Evolutionary conservation across 23 tunicate genomes (phyloP), one percentile per base, ranked within the genome.

Genomic region (Diplosoma virens): DNA sequence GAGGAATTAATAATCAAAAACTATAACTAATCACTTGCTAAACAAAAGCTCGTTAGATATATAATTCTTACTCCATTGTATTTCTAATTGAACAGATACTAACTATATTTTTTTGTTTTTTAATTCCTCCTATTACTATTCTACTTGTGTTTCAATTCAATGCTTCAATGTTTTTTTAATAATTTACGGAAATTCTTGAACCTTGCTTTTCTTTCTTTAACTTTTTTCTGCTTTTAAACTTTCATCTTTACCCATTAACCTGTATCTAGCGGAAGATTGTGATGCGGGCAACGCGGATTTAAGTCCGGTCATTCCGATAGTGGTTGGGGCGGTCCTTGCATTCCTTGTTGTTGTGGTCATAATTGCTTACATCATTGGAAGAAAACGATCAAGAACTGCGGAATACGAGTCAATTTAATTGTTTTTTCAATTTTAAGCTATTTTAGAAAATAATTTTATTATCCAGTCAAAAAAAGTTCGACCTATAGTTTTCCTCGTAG

Each of bases 301-400:
- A 68, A 92, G 87, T 60, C 93, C 92, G 50, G 30, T 92, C 37
- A 81, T 92, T 35, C 97, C 97, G 24, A 92, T 92, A 56, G 81
- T 92, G 32, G 97, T 92, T 35, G 97, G 97, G 2, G 28, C 87
- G 6, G 87, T 92, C 11, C 78, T 92, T 0, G 97, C 92, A 20
- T 81, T 76, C 24, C 80, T 92, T n/a, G 78, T 92, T 28, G 87
- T 92, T n/a, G 32, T 92, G 33, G 97, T 92, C 30, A 21, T 92
- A 11, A 63, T 85, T 22, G 97, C 97, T 47, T 92, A 92, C 75
- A 32, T 85, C 32, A 76, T 92, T 78, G 97, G 97, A 34, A 56
- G 91, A 50, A 75, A 60, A 20, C 32, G 97, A 27, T 52, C 80
- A 14, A 68, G 45, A 0, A 71, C 47, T 4, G 66, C 80, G 28